Base-by-base conservation (phyloP, 2,888 invertebrate genomes). In the Lasioglossum calceatum region DNA sequence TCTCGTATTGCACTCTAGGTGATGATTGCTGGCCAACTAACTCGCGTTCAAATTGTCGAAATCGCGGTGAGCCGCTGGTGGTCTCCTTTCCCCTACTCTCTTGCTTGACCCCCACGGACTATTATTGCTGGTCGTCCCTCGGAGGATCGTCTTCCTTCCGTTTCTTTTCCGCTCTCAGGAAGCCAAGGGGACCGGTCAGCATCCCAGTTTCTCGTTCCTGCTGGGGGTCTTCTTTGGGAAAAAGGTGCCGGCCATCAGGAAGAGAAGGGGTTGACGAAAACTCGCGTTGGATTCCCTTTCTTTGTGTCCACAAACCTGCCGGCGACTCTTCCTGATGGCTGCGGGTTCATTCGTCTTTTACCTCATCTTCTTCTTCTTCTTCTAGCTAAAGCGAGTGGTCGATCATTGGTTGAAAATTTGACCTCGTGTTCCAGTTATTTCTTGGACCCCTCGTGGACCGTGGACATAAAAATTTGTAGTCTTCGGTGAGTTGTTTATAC, bases 161-260 rank as follows among this genome's bases (percentile, higher is more conserved):
- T 81, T 80, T 79, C 85, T 74, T 80, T 84, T 42, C n/a, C 67
- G 50, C 75, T 36, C 19, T 36, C 54, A 44, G 54, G 23, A 50
- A 39, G 32, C 74, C 54, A 32, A 64, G 32, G 19, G 85, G 87
- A 90, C 91, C 91, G 91, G 91, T 91, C 88, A 64, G 82, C 78
- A 77, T 86, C 88, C 88, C 54, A 50, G 73, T 79, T 61, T 84
- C 77, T 80, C 82, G 67, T 80, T 86, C 64, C 83, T 86, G 87
- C 87, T 91, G 92, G 93, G 93, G 93, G 93, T 92, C 91, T 87
- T 82, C 91, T 89, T 84, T 89, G 89, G 91, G 88, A 89, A 92
- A 92, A 88, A 83, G 83, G 23, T 77, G 86, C 64, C 77, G 71
- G 54, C 75, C 82, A 89, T 87, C 89, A 88, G 89, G 90, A 87